Base-by-base conservation (phyloP, 2,113 vertebrate species). In the Meleagris gallopavo region DNA sequence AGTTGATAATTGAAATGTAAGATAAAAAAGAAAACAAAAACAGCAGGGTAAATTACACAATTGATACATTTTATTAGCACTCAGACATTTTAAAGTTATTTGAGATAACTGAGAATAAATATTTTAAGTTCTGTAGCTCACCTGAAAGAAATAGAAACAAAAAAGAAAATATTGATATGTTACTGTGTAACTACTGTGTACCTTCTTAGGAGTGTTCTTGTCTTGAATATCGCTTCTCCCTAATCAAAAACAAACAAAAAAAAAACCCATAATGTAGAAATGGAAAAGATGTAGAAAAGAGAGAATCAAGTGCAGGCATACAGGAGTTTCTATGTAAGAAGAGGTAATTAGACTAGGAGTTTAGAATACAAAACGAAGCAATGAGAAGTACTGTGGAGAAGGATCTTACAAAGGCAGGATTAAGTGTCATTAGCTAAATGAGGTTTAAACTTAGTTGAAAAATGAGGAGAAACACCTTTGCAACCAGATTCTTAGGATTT, bases 41-140 rank as follows among this genome's bases (percentile, higher is more conserved):
- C 6, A 0, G 0, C 2, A 55, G 1, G 21, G 15, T 2, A 3
- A 74, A 74, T 19, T 22, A 27, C 64, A 30, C 13, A 50, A 71
- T 34, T 12, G 8, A 43, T 29, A 30, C 65, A 13, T 17, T 73
- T 64, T 55, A 34, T 61, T 50, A 61, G 15, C 24, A 61, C 17
- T 38, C 32, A 86, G 18, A 7, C 46, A 65, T 34, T 15, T 57
- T 46, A 32, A n/a, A 64, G 30, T 41, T 21, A 9, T 22, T 79
- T 83, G 54, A 60, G 38, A 34, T 40, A 77, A 40, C 6, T 50
- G 32, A 48, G 48, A 65, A 94, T 66, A 41, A 48, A 57, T 45
- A 25, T 6, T 77, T 73, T 36, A 36, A 32, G 20, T 30, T 4
- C 13, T 70, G 7, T 11, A 38, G 14, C 5, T 64, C 83, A 9